phyloP scores from a whole-genome alignment of 2,113 vertebrate species.

The Oxygymnocypris stewartii region DNA sequence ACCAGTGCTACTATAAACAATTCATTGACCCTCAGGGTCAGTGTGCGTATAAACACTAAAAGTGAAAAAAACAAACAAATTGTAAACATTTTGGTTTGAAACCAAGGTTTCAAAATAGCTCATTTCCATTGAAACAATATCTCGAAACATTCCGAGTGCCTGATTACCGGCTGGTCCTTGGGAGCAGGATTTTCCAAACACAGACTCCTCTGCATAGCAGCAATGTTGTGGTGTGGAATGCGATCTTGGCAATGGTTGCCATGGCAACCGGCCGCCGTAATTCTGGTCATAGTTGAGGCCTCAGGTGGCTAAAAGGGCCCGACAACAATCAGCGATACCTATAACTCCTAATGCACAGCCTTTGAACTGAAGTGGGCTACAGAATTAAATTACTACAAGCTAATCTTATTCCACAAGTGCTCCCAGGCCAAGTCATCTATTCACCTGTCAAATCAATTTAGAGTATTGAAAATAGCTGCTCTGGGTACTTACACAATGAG shows the following conservation, averaged over 20 bases:
- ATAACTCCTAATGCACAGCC: slow-evolving; percentile 36
- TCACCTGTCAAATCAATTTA: slow-evolving; percentile 47
- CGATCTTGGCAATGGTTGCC: slow-evolving; percentile 48
- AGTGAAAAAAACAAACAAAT: too few species aligned
- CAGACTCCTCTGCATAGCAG: slow-evolving; percentile 10
- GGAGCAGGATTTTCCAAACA: neutral
- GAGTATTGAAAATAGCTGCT: slow-evolving; percentile 3
- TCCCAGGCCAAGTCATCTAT: slow-evolving; percentile 10
- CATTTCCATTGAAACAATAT: too few species aligned
- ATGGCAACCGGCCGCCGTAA: slow-evolving; percentile 5
- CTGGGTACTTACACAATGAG: neutral
- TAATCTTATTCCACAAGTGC: slow-evolving; percentile 32
- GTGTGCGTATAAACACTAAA: too few species aligned
- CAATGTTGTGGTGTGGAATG: slow-evolving; percentile 42
- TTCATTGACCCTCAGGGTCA: too few species aligned
- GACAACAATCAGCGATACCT: slow-evolving; percentile 34
- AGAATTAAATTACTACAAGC: slow-evolving; percentile 36
- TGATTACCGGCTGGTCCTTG: neutral
- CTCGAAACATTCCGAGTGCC: neutral
- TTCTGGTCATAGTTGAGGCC: slow-evolving; percentile 26
- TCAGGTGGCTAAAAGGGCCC: slow-evolving; percentile 30
- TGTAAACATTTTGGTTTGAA: too few species aligned
- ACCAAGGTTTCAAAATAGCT: too few species aligned
- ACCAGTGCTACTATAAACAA: too few species aligned
- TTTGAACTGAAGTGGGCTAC: slow-evolving; percentile 16